These are phyloP conservation scores for Cremastobaeus sp. DNA, from an alignment of 2,888 invertebrate genomes.

Conservation along the genomic window DNA sequence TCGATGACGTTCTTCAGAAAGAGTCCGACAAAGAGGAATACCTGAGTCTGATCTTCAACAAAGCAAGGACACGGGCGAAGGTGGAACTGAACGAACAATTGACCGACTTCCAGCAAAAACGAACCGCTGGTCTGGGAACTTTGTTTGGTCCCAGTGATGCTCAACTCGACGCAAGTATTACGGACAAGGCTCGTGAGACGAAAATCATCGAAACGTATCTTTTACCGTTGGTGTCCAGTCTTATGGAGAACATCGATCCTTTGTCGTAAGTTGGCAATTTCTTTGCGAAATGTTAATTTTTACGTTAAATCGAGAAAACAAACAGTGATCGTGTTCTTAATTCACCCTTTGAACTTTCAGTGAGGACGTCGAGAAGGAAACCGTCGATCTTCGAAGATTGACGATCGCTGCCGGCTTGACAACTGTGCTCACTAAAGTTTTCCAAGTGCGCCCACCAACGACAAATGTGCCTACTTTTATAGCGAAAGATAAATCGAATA, in stretches of 20 bases:
- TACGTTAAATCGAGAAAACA: too few relatives aligned
- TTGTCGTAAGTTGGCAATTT: conserved; percentile 84
- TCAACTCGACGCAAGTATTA: conserved; percentile 87
- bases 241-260: conserved; percentile 81
- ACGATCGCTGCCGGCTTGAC: conserved; percentile 89
- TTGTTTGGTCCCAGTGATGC: conserved; percentile 93
- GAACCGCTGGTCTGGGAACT: conserved; percentile 92
- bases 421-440: conserved; percentile 88
- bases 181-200: conserved; percentile 87
- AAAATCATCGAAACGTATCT: conserved; percentile 87
- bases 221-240: conserved; percentile 78
- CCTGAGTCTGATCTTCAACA: conserved; percentile 90
- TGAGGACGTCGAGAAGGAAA: conserved; percentile 83
- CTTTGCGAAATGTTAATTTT: too few relatives aligned
- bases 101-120: conserved; percentile 91
- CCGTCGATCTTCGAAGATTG: conserved; percentile 81
- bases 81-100: conserved; percentile 89
- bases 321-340: too few relatives aligned
- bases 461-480: conserved; percentile 88
- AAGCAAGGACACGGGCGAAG: conserved; percentile 90
- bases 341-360: too few relatives aligned
- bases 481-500: conserved; percentile 89
- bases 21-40: conserved; percentile 94
- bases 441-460: conserved; percentile 82
- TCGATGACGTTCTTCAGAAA: conserved; percentile 90